These are phyloP conservation scores for Malurus melanocephalus DNA, from an alignment of 2,113 vertebrate genomes.

Conservation along the genomic window DNA sequence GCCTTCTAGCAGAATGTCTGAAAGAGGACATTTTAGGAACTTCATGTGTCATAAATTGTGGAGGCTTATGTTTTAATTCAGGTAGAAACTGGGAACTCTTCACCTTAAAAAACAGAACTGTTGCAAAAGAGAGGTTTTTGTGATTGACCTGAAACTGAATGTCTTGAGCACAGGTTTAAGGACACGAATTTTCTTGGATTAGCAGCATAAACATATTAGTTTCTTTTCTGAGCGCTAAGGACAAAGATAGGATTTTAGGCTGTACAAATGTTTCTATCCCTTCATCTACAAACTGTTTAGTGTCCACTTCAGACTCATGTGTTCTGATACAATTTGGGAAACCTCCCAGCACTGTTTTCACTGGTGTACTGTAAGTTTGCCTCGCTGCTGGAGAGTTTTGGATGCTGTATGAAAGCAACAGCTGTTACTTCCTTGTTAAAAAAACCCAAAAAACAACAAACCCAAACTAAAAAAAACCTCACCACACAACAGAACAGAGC, in stretches of 20 bases:
- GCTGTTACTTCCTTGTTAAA: slow-evolving; percentile 43
- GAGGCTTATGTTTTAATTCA: not conserved
- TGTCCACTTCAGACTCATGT: not conserved
- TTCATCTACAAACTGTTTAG: not conserved
- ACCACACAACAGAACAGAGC: not conserved
- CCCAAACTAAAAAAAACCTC: not conserved
- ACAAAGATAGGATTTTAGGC: not conserved
- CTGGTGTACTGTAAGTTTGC: not conserved
- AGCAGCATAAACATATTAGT: not conserved
- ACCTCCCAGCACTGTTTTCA: not conserved
- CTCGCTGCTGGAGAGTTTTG: slow-evolving; percentile 19
- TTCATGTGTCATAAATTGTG: not conserved
- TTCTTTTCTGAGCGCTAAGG: not conserved
- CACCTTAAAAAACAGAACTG: not conserved
- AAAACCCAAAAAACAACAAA: not conserved
- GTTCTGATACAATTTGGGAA: not conserved
- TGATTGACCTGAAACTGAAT: not conserved
- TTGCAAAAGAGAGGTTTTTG: not conserved
- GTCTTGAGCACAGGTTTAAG: not conserved
- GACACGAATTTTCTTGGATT: not conserved
- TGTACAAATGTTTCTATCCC: not conserved
- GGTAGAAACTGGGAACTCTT: not conserved
- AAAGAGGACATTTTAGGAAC: not conserved
- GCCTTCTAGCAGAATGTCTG: not conserved
- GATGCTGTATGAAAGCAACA: slow-evolving; percentile 43